A percentile compares a stretch with the other conserved stretches of the same genome.
Evolutionary conservation across 2,797 vertebrate species (phyloP).

Genomic region (Pangasius mekongensis): DNA sequence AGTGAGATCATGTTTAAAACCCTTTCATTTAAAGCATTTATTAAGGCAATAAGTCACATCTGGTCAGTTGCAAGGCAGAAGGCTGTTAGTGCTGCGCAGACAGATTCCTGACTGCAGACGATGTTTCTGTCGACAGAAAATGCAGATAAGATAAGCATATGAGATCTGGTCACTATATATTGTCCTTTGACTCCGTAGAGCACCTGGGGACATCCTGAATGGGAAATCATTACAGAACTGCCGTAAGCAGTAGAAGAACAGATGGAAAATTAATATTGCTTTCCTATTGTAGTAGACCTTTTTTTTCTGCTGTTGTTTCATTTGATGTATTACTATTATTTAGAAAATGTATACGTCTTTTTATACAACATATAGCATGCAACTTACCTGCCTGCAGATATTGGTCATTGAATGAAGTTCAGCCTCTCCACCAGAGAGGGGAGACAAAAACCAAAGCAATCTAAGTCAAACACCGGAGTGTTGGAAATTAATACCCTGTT

Average conservation of each 20-base stretch:
- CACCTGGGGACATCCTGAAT: neutral
- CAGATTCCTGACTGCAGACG: neutral
- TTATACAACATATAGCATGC: neutral
- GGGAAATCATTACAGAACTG: neutral
- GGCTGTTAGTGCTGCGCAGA: neutral
- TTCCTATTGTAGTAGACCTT: neutral
- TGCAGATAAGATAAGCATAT: neutral
- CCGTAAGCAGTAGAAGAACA: no score
- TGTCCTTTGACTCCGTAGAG: neutral
- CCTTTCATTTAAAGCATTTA: neutral
- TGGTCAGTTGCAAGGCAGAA: neutral
- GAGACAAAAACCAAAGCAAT: conserved; percentile 22
- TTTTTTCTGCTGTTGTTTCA: neutral
- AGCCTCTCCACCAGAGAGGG: conserved; percentile 5
- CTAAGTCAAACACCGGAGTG: no score
- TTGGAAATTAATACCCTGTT: neutral
- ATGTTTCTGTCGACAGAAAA: neutral
- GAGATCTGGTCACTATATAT: neutral
- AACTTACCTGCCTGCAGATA: neutral
- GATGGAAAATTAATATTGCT: neutral
- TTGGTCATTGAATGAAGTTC: neutral
- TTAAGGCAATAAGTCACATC: neutral
- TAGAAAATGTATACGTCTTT: neutral
- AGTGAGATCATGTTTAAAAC: neutral
- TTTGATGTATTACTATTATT: neutral